Evolutionary conservation across 2,888 invertebrate genomes (phyloP), one percentile per base, ranked within the genome.

Genomic region (Leptodirus hochenwartii): DNA sequence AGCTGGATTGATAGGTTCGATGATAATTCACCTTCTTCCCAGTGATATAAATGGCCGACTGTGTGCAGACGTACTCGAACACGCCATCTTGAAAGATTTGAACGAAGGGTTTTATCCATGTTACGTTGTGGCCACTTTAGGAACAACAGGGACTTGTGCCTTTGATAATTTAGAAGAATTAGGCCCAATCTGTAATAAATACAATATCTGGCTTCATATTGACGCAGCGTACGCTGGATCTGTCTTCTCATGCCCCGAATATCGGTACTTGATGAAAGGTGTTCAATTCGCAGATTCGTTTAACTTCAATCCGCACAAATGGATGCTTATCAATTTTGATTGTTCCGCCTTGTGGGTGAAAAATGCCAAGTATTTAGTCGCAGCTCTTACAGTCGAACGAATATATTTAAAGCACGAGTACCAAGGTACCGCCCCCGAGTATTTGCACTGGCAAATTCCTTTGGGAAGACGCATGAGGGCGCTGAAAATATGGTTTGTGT

Each of bases 161-260:
- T 93, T 88, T 49, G 96, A 96, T 52, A 74, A 81, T 39, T 56
- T 96, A 10, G 61, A 68, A 12, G 82, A 87, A 51, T 49, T 96
- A 22, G 88, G 85, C 1, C 72, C 74, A 5, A 64, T 95, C 17
- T 91, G 93, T 46, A 61, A 70, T 24, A 56, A 69, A 41, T 60
- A 71, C 39, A 58, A 69, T 14, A 56, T 93, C 2, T 96, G 95
- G 93, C 58, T 93, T 15, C 96, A 96, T 49, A 72, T 95, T 2
- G 96, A 96, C 49, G 95, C 93, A 1, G 95, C 95, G 0, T 96
- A 96, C 50, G 95, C 93, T 3, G 82, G 95, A 1, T 71, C 80
- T 5, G 85, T 88, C 1, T 77, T 95, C 43, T 70, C 85, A 31
- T 85, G 95, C 46, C 90, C 91, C 0, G 96, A 96, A 56, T 87